Evolutionary conservation across 2,797 vertebrate genomes (phyloP).

Genomic region (Muscicapa comitata): DNA sequence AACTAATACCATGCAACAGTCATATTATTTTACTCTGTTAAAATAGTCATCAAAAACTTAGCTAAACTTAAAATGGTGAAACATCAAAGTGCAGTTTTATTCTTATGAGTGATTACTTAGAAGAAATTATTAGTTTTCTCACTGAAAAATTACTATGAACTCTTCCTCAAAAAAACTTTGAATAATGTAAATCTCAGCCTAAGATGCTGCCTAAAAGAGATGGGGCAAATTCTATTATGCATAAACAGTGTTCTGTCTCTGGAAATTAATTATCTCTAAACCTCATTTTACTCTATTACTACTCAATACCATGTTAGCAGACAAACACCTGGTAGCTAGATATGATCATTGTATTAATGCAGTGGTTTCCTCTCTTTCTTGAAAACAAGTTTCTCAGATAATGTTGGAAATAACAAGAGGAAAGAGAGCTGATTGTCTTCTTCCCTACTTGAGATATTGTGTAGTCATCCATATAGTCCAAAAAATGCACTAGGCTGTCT

Average conservation of each 20-base stretch:
- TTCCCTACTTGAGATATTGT: neutral
- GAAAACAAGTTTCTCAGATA: neutral
- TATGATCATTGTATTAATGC: neutral
- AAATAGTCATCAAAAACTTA: neutral
- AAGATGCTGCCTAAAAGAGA: neutral
- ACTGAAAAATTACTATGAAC: neutral
- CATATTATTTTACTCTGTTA: slow-evolving; percentile 5
- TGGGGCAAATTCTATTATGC: slow-evolving; percentile 24
- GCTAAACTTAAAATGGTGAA: slow-evolving; percentile 13
- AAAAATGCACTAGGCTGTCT: neutral
- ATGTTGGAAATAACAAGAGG: neutral
- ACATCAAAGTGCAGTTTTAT: slow-evolving; percentile 11
- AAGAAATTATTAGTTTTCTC: slow-evolving; percentile 13
- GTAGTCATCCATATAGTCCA: neutral
- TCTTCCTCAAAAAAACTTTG: neutral
- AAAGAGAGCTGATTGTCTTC: neutral
- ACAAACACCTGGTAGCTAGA: neutral
- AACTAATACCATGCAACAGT: neutral
- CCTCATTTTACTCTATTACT: neutral
- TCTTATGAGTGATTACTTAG: neutral
- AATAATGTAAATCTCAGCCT: slow-evolving; percentile 29
- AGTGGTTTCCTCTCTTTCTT: neutral
- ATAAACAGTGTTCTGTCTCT: neutral
- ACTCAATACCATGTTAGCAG: neutral
- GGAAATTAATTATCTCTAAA: slow-evolving; percentile 10